These are phyloP conservation scores for Spisula solida DNA, from an alignment of 2,888 invertebrate species.

Conservation along the genomic window DNA sequence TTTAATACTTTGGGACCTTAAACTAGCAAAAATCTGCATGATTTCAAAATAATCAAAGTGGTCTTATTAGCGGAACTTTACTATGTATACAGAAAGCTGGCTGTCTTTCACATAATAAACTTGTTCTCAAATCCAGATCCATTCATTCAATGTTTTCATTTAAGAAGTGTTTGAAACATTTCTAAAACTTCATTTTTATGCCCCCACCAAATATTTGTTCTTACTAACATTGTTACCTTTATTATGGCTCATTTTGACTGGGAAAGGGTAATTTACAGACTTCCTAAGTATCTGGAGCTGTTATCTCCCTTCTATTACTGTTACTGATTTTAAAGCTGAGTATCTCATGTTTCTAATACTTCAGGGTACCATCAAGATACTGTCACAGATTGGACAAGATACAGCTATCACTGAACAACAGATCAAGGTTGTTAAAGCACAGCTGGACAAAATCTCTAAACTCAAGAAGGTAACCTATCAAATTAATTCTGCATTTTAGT, in stretches of 20 bases:
- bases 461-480: slow-evolving; percentile 84
- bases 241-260: not conserved
- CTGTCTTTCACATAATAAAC: too few species aligned
- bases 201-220: not conserved
- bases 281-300: too few species aligned
- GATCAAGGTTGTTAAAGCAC: slow-evolving; percentile 86
- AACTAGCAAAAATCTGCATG: too few species aligned
- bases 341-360: not conserved
- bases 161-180: too few species aligned
- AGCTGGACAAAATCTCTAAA: slow-evolving; percentile 85
- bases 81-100: too few species aligned
- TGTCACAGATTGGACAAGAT: slow-evolving; percentile 88
- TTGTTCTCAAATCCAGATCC: too few species aligned
- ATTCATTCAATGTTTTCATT: too few species aligned
- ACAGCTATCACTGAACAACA: slow-evolving; percentile 87
- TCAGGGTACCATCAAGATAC: slow-evolving; percentile 86
- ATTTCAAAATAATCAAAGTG: too few species aligned
- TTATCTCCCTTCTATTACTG: not conserved
- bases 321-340: not conserved
- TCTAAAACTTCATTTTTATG: not conserved
- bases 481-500: not conserved
- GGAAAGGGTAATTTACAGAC: too few species aligned
- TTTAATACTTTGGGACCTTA: too few species aligned
- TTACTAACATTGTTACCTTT: not conserved
- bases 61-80: too few species aligned